Conservation (phyloP, 2,797 vertebrate genomes). For the Galagoides demidoff region DNA sequence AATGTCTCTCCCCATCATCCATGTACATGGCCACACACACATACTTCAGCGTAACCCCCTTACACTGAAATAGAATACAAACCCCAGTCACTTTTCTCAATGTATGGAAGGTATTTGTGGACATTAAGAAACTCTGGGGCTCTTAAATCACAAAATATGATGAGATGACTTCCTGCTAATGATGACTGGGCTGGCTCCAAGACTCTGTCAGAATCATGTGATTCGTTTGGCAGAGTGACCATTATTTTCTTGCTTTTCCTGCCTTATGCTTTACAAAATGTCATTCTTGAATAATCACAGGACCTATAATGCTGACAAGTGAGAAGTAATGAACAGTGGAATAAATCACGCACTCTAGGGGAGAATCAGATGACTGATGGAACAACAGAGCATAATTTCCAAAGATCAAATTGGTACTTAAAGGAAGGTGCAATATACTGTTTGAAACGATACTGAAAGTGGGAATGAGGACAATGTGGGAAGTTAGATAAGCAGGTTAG, state of each 20-base stretch:
- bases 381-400: constrained; percentile 52
- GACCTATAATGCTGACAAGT: not conserved
- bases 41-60: not conserved
- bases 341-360: not conserved
- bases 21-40: too few species aligned
- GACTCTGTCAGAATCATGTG: constrained; percentile 48
- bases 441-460: not conserved
- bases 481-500: not conserved
- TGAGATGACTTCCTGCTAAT: constrained; percentile 43
- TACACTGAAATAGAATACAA: not conserved
- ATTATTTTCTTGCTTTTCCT: constrained; percentile 33
- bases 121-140: not conserved
- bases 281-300: constrained; percentile 51
- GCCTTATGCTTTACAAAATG: constrained; percentile 59
- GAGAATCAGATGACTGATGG: constrained; percentile 18
- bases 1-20: not conserved
- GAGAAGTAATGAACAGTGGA: constrained; percentile 19
- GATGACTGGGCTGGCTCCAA: not conserved
- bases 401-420: not conserved
- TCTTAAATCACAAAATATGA: constrained; percentile 26
- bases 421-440: not conserved
- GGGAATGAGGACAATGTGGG: not conserved
- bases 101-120: not conserved
- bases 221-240: constrained; percentile 37
- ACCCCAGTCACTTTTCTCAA: not conserved